phyloP scores from a whole-genome alignment of 2,797 vertebrate species.

The Austrolebias charrua region DNA sequence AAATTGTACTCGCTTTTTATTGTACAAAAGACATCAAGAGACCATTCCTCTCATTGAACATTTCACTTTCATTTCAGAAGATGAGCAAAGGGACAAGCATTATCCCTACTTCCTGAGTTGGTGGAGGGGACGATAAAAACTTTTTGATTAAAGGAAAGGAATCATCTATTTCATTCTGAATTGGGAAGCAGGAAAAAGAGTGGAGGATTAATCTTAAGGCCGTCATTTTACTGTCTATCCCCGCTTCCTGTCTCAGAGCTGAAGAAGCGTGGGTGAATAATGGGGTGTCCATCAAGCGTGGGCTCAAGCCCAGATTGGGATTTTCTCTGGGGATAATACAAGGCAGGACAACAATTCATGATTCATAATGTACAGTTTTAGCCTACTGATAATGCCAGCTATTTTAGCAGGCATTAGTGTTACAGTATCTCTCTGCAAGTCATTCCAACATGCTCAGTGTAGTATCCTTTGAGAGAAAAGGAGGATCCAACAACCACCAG shows the following conservation, averaged over 20 bases:
- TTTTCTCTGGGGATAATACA: slow-evolving; percentile 85
- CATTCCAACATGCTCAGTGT: slow-evolving; percentile 38
- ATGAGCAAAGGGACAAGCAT: slow-evolving; percentile 64
- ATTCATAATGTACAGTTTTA: slow-evolving; percentile 85
- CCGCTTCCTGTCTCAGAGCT: slow-evolving; percentile 71
- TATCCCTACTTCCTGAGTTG: slow-evolving; percentile 67
- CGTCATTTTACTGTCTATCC: slow-evolving; percentile 81
- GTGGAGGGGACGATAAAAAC: slow-evolving; percentile 63
- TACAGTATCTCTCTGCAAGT: slow-evolving; percentile 59
- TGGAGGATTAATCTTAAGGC: slow-evolving; percentile 83
- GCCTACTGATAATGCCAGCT: slow-evolving; percentile 67
- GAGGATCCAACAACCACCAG: slow-evolving; percentile 42
- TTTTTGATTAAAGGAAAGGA: slow-evolving; percentile 81
- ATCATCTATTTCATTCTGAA: slow-evolving; percentile 80
- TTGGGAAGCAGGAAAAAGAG: slow-evolving; percentile 70
- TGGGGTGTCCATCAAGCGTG: slow-evolving; percentile 81
- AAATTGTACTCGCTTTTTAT: slow-evolving; percentile 67
- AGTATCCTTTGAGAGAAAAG: slow-evolving; percentile 47
- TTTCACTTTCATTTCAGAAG: slow-evolving; percentile 67
- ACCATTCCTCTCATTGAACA: slow-evolving; percentile 67
- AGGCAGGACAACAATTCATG: slow-evolving; percentile 81
- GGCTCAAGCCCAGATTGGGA: slow-evolving; percentile 81
- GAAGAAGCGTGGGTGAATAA: slow-evolving; percentile 81
- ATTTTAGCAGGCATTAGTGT: slow-evolving; percentile 76
- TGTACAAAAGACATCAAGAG: slow-evolving; percentile 70